Conservation (phyloP, 2,797 vertebrate genomes). For the Orientallactaga sibirica region DNA sequence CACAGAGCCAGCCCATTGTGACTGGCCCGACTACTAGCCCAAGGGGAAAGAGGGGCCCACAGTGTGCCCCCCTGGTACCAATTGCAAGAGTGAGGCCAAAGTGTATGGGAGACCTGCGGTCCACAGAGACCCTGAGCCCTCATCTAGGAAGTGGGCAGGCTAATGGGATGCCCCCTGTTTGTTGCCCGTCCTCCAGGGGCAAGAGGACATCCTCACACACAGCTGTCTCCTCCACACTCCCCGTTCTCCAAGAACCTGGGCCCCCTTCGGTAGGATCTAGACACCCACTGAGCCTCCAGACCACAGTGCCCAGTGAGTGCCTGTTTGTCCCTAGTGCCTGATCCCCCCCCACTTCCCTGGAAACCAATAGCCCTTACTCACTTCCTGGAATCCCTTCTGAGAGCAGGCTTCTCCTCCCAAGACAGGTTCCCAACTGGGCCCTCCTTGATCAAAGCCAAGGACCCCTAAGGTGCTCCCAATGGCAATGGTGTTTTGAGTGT, state of each 20-base stretch:
- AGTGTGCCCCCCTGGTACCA: fast-evolving
- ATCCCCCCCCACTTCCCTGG: too few species aligned
- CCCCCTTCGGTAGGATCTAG: not conserved
- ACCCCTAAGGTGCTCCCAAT: not conserved
- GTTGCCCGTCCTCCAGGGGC: not conserved
- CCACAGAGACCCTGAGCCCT: not conserved
- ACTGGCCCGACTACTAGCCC: not conserved
- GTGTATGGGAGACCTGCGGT: not conserved
- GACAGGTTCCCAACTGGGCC: not conserved
- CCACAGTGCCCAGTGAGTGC: too few species aligned
- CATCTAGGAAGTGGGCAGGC: not conserved
- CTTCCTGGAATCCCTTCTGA: not conserved
- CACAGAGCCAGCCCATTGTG: not conserved
- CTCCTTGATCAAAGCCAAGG: not conserved
- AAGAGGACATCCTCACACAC: not conserved
- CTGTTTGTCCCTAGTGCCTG: fast-evolving
- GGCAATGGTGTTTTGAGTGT: not conserved
- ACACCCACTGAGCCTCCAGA: not conserved
- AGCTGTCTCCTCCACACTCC: not conserved
- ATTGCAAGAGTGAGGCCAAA: not conserved
- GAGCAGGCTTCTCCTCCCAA: not conserved
- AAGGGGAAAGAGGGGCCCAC: not conserved
- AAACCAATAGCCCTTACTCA: not conserved
- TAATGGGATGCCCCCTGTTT: too few species aligned
- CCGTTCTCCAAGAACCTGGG: not conserved